A percentile compares a stretch with the other conserved stretches of the same genome.
Conservation (phyloP, 1,140 invertebrate genomes). For the Stegodyphus dumicola region DNA sequence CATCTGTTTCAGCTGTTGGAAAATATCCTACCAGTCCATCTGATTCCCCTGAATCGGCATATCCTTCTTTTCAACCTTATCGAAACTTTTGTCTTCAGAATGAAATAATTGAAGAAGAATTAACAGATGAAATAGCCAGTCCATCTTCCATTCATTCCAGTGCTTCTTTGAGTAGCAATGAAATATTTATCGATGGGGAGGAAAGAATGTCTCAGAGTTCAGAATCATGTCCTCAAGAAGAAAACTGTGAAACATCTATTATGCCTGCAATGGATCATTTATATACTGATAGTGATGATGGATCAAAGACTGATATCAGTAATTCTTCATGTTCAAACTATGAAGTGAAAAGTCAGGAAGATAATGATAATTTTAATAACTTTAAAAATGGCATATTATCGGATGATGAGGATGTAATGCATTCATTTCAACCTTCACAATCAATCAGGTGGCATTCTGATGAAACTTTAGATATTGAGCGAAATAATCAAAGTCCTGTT, state of each 20-base stretch:
- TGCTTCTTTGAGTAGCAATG: conserved; percentile 34
- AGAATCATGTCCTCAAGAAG: conserved; percentile 5
- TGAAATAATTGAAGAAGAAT: conserved; percentile 53
- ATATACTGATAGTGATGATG: conserved; percentile 26
- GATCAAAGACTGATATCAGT: conserved; percentile 29
- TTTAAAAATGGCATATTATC: conserved; percentile 5
- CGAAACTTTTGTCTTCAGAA: conserved; percentile 40
- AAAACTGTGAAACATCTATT: conserved; percentile 16
- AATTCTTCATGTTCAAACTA: conserved; percentile 1
- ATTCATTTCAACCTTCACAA: conserved; percentile 24
- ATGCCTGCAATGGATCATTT: conserved; percentile 28
- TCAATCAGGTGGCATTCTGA: conserved; percentile 32
- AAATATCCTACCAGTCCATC: background rate
- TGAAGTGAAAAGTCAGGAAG: background rate
- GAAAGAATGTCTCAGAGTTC: conserved; percentile 45
- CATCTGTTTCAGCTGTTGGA: background rate
- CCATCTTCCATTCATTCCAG: conserved; percentile 25
- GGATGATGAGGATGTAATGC: conserved; percentile 36
- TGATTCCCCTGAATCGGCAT: conserved; percentile 7
- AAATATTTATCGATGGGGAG: conserved; percentile 3
- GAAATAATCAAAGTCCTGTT: conserved; percentile 23
- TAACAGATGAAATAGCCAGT: conserved; percentile 41
- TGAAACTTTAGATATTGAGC: conserved; percentile 31
- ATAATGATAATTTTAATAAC: background rate
- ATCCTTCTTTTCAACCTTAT: conserved; percentile 10